phyloP scores from a whole-genome alignment of 2,888 invertebrate genomes.

The Lasius fuliginosus region DNA sequence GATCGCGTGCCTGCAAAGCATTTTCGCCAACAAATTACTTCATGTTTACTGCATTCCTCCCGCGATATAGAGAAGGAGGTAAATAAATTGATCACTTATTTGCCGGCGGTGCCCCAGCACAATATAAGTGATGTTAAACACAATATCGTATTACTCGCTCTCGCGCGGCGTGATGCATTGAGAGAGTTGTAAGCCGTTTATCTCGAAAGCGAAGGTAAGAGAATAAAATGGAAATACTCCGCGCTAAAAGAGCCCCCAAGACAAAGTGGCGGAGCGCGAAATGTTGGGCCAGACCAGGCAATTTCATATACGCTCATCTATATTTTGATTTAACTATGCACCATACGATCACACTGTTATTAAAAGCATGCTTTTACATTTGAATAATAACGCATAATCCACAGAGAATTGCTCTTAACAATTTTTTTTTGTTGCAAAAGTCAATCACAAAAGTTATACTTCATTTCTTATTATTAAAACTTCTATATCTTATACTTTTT shows the following conservation, averaged over 20 bases:
- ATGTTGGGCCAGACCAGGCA: constrained; percentile 23
- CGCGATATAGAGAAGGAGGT: constrained; percentile 48
- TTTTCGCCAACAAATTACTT: constrained; percentile 56
- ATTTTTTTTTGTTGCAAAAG: neutral
- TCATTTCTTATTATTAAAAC: neutral
- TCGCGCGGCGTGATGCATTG: constrained; percentile 45
- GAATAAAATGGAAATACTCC: constrained; percentile 55
- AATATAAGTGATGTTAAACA: constrained; percentile 57
- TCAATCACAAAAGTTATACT: neutral
- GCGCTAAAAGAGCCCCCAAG: constrained; percentile 37
- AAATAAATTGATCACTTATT: constrained; percentile 59
- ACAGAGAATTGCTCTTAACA: neutral
- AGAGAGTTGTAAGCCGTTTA: constrained; percentile 57
- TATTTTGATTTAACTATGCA: constrained; percentile 20
- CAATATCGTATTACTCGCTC: constrained; percentile 53
- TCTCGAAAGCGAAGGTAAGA: constrained; percentile 47
- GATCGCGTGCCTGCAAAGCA: constrained; percentile 53
- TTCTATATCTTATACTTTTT: neutral
- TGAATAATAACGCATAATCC: neutral
- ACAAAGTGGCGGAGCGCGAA: constrained; percentile 30
- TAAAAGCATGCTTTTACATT: neutral
- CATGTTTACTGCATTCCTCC: constrained; percentile 52
- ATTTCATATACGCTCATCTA: neutral
- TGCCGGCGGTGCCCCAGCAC: constrained; percentile 44
- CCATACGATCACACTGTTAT: neutral